phyloP scores from a whole-genome alignment of 92 coral and sea anemone genomes.

The Desmophyllum pertusum region DNA sequence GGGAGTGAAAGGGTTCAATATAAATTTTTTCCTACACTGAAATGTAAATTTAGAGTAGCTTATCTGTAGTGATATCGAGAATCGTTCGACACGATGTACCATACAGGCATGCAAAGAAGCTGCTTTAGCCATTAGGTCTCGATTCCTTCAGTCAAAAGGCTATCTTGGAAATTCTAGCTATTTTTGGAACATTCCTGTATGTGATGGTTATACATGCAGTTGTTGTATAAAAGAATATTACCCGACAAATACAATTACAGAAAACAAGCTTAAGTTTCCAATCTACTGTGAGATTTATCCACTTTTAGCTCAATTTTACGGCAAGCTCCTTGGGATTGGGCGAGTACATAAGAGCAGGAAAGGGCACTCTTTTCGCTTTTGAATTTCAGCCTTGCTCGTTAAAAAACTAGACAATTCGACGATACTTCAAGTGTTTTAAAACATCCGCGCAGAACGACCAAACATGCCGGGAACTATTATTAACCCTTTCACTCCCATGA shows the following conservation, averaged over 20 bases:
- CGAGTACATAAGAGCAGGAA: no score
- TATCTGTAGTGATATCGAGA: neutral
- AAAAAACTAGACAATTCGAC: neutral
- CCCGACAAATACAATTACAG: neutral
- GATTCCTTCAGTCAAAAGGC: conserved; percentile 3
- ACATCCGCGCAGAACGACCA: neutral
- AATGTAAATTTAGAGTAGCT: neutral
- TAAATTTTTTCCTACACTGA: neutral
- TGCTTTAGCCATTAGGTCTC: neutral
- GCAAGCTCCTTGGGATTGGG: no score
- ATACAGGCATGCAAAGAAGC: neutral
- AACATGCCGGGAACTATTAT: no score
- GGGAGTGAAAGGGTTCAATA: no score
- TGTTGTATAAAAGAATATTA: neutral
- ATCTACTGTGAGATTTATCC: neutral
- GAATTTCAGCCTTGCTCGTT: neutral
- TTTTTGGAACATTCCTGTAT: neutral
- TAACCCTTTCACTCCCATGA: no score
- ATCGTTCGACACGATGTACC: neutral
- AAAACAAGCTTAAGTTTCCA: neutral
- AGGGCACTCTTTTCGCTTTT: neutral
- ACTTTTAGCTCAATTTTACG: no score
- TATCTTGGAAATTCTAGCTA: neutral
- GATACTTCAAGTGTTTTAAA: neutral
- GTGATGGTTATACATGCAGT: neutral